Evolutionary conservation across 2,888 invertebrate species (phyloP), one percentile per base, ranked within the genome.

Genomic region (Eulithis testata): DNA sequence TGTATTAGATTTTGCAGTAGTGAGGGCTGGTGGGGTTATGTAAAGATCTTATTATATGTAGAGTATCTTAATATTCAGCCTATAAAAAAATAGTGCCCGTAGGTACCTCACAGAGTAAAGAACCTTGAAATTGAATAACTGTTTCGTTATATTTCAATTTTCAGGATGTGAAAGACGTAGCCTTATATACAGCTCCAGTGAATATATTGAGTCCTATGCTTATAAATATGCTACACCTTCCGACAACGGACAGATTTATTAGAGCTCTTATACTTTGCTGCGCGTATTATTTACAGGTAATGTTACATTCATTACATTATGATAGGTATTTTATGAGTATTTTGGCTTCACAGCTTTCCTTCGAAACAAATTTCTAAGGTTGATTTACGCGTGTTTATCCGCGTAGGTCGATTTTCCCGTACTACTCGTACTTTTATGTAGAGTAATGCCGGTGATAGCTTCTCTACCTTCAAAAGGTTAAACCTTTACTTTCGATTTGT

Each of bases 241-340:
- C 93, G 54, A 90, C 94, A 36, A 94, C 94, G 51, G 95, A 96
- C 80, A 89, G 94, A 76, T 95, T 95, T 80, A 84, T 96, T 64
- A 89, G 95, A 69, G 94, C 95, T n/a, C 85, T 95, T 60, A 94
- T 95, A 62, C 80, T 96, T 57, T 95, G 94, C 77, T 94, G 94
- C 73, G 94, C 94, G 78, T 95, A 94, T 81, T 95, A 94, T 81
- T 87, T 95, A 72, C 94, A 95, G 88, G 95, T 94, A 85, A 55
- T 60, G 61, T 65, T 54, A 65, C 56, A 44, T 44, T 60, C 61
- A 58, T 61, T 63, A 61, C 55, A 60, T 54, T 53, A 64, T 11
- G 27, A 49, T 60, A 40, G 40, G 40, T 40, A 21, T 51, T 66
- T 60, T 51, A 60, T 59, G 55, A 52, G 51, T 43, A 51, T 45